Percentiles rank a stretch among this genome's conserved stretches.
These are phyloP conservation scores for Ceratitis capitata DNA, from an alignment of 1,140 invertebrate species.

Conservation along the genomic window DNA sequence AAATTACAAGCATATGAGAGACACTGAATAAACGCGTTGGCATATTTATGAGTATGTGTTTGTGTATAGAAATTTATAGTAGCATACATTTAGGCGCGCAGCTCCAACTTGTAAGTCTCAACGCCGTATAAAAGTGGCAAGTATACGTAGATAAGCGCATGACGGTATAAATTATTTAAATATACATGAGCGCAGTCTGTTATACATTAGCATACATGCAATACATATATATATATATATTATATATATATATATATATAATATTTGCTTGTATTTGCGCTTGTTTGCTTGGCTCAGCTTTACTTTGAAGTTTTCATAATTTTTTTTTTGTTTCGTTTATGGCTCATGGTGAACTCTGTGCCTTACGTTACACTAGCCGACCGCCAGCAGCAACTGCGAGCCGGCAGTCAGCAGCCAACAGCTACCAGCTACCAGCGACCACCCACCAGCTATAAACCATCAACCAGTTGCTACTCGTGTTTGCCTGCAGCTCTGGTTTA, in stretches of 20 bases:
- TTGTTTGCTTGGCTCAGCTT: neutral
- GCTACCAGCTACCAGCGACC: too few species aligned
- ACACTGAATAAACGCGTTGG: neutral
- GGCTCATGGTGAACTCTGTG: neutral
- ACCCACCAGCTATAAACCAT: too few species aligned
- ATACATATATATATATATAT: neutral
- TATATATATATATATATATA: neutral
- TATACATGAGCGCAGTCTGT: neutral
- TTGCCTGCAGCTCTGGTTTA: too few species aligned
- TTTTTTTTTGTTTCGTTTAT: too few species aligned
- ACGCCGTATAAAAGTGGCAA: neutral
- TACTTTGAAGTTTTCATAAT: slow-evolving; percentile 33
- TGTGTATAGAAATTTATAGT: neutral
- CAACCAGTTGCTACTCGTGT: neutral
- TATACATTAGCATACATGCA: neutral
- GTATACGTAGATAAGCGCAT: neutral
- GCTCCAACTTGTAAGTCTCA: neutral
- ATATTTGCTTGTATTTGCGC: neutral
- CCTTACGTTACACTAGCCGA: neutral
- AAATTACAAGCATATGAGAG: neutral
- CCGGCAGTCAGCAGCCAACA: neutral
- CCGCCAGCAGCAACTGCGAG: too few species aligned
- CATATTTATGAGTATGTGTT: neutral
- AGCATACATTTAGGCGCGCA: neutral
- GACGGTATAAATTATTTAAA: neutral